These are phyloP conservation scores for Drusus annulatus DNA, from an alignment of 1,140 invertebrate genomes.

Conservation along the genomic window DNA sequence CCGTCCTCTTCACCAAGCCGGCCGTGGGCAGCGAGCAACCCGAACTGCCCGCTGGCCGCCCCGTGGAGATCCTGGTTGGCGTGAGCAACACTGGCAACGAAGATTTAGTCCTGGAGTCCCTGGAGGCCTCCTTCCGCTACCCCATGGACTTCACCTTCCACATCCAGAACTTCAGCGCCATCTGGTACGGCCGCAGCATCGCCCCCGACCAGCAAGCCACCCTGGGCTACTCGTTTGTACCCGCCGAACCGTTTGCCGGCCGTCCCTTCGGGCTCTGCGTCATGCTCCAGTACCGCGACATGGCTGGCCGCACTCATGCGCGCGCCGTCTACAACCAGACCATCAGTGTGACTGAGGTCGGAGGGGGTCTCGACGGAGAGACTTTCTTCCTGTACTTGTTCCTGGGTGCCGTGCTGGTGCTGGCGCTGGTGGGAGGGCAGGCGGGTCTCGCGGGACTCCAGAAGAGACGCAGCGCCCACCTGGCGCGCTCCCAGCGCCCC, in stretches of 20 bases:
- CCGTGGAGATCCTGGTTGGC: slow-evolving; percentile 96
- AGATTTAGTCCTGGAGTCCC: slow-evolving; percentile 92
- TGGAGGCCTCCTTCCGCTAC: slow-evolving; percentile 98
- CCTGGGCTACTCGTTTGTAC: slow-evolving; percentile 94
- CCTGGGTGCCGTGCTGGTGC: slow-evolving; percentile 88
- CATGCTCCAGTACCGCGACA: slow-evolving; percentile 94
- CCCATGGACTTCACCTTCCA: slow-evolving; percentile 98
- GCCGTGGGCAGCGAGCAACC: slow-evolving; percentile 1
- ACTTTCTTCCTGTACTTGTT: slow-evolving; percentile 98
- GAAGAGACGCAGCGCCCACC: slow-evolving; percentile 71
- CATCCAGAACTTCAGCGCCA: slow-evolving; percentile 97
- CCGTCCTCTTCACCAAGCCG: slow-evolving; percentile 94
- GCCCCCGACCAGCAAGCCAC: slow-evolving; percentile 95
- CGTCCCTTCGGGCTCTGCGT: slow-evolving; percentile 96
- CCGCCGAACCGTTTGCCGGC: slow-evolving; percentile 95
- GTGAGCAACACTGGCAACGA: slow-evolving; percentile 95
- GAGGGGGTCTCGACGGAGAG: slow-evolving; percentile 97
- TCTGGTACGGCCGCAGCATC: slow-evolving; percentile 91
- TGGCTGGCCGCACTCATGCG: slow-evolving; percentile 73
- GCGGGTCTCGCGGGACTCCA: slow-evolving; percentile 89
- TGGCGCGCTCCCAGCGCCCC: slow-evolving; percentile 73
- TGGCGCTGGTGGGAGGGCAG: slow-evolving; percentile 91
- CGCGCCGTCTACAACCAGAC: slow-evolving; percentile 99
- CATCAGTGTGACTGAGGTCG: slow-evolving; percentile 96
- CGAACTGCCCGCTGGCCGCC: slow-evolving; percentile 91